Evolutionary conservation across 2,888 invertebrate genomes (phyloP).

Genomic region (Pteria penguin): DNA sequence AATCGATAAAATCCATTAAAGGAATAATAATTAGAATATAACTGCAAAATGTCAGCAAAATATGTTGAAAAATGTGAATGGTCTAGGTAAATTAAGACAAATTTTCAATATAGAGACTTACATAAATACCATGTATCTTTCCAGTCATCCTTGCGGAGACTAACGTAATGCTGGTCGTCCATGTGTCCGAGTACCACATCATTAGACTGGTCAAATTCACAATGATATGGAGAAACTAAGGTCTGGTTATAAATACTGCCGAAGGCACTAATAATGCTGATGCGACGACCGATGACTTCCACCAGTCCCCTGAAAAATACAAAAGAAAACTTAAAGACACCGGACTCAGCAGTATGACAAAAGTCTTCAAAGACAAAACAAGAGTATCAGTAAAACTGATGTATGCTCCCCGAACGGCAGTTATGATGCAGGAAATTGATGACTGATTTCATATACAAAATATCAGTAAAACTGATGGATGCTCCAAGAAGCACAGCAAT

Average conservation of each 20-base stretch:
- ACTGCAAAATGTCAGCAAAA: too few species aligned
- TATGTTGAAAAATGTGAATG: too few species aligned
- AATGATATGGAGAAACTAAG: constrained; percentile 10
- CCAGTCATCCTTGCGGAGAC: constrained; percentile 36
- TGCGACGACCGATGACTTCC: constrained; percentile 16
- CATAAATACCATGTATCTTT: constrained; percentile 32
- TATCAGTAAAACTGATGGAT: too few species aligned
- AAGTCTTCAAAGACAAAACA: too few species aligned
- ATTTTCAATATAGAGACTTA: constrained; percentile 24
- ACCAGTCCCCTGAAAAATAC: constrained; percentile 28
- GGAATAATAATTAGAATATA: too few species aligned
- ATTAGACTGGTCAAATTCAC: background rate
- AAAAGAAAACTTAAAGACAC: background rate
- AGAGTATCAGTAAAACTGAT: too few species aligned
- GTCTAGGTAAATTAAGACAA: too few species aligned
- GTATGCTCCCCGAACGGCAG: too few species aligned
- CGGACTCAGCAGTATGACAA: too few species aligned
- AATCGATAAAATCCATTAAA: too few species aligned
- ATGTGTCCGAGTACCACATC: constrained; percentile 34
- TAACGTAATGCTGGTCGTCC: constrained; percentile 41
- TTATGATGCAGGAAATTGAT: too few species aligned
- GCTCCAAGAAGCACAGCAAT: too few species aligned
- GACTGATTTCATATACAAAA: background rate
- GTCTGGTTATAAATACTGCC: constrained; percentile 35
- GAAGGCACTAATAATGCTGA: constrained; percentile 36